A percentile compares a stretch with the other conserved stretches of the same genome.
phyloP scores from a whole-genome alignment of 2,888 invertebrate species.

The Ditylenchus weischeri region DNA sequence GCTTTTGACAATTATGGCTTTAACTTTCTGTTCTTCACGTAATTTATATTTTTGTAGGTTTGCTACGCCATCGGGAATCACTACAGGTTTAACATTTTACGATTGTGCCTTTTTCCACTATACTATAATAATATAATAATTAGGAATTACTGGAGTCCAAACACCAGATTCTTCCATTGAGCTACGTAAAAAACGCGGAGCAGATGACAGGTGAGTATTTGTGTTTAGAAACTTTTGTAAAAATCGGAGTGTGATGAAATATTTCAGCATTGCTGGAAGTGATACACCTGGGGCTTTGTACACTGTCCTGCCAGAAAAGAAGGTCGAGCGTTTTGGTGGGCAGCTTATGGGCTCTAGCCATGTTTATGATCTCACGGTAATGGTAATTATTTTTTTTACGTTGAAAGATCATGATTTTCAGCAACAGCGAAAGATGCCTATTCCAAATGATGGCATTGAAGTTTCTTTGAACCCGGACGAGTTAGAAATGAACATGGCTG shows the following conservation, averaged over 20 bases:
- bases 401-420: constrained; percentile 10
- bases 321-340: constrained; percentile 74
- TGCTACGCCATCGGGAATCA: constrained; percentile 54
- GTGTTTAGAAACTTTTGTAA: neutral
- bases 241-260: no score
- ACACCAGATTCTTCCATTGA: constrained; percentile 93
- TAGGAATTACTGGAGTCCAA: constrained; percentile 68
- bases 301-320: constrained; percentile 90
- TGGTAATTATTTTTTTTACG: constrained; percentile 6
- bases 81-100: constrained; percentile 29
- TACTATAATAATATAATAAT: no score
- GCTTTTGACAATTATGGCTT: neutral
- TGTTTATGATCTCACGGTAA: constrained; percentile 84
- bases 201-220: constrained; percentile 75
- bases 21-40: no score
- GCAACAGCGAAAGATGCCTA: constrained; percentile 21
- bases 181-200: constrained; percentile 89
- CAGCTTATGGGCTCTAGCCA: constrained; percentile 89
- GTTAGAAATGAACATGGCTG: constrained; percentile 41
- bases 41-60: constrained; percentile 19
- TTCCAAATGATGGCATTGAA: constrained; percentile 69
- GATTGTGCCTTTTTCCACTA: no score
- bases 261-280: constrained; percentile 39
- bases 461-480: constrained; percentile 88
- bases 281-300: constrained; percentile 76